Percentiles rank a stretch among this genome's conserved stretches.
Evolutionary conservation across 1,140 invertebrate species (phyloP).

Genomic region (Ruditapes philippinarum): DNA sequence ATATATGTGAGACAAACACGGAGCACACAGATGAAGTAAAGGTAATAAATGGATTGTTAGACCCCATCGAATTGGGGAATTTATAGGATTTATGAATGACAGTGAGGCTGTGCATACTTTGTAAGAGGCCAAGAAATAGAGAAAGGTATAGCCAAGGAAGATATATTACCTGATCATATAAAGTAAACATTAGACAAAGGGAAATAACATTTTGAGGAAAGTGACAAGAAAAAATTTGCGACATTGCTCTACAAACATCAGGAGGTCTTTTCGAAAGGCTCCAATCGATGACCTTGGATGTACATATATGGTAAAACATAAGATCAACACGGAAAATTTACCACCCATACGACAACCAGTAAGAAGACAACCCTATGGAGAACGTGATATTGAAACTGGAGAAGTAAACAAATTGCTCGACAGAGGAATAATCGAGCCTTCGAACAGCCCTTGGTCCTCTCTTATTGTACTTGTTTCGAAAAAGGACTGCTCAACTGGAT

Average conservation of each 20-base stretch:
- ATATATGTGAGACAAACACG: neutral
- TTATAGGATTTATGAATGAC: slow-evolving; percentile 2
- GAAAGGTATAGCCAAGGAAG: neutral
- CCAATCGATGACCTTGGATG: slow-evolving; percentile 54
- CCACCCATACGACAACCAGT: slow-evolving; percentile 51
- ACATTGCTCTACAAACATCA: slow-evolving; percentile 46
- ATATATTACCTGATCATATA: neutral
- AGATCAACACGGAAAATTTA: slow-evolving; percentile 58
- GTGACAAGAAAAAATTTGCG: neutral
- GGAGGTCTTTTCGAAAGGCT: slow-evolving; percentile 47
- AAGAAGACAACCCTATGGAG: slow-evolving; percentile 46
- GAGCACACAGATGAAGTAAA: neutral
- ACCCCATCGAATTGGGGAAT: neutral
- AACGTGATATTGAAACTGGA: neutral
- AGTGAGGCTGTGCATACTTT: neutral
- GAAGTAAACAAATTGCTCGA: slow-evolving; percentile 64
- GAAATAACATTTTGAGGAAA: neutral
- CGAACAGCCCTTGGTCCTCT: slow-evolving; percentile 65
- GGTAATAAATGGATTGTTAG: neutral
- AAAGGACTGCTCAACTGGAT: slow-evolving; percentile 84
- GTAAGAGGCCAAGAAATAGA: neutral
- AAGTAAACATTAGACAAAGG: neutral
- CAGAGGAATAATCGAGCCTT: slow-evolving; percentile 60
- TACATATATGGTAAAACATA: slow-evolving; percentile 50
- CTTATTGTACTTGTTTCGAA: slow-evolving; percentile 84